Base-by-base conservation (phyloP, 2,113 vertebrate genomes). In the Gopherus evgoodei region DNA sequence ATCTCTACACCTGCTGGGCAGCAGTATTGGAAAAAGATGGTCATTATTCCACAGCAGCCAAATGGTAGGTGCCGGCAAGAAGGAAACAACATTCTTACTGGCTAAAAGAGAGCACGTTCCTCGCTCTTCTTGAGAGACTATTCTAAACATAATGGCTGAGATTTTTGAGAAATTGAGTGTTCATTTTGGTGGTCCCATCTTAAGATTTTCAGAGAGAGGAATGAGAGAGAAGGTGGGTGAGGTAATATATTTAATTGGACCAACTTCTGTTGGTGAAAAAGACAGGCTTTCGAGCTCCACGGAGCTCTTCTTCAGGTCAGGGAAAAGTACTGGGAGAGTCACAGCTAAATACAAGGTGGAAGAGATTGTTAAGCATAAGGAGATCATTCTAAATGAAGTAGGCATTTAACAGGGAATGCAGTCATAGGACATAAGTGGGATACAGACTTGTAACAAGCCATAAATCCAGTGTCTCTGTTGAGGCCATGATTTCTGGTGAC, bases 41-140 rank as follows among this genome's bases (percentile, higher is more conserved):
- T 4, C 99, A 99, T 94, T 99, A 99, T 56, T 98, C 99, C 11
- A 97, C 99, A 24, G 99, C 99, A 0, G 99, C 99, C 53, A 99
- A 99, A 96, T 99, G 99, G 99, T 99, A 96, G 96, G 97, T 93
- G 79, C 19, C 11, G 7, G 81, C 59, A 50, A 27, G 65, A 72
- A 49, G 47, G 24, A 7, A 6, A 11, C 2, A 44, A 11, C 65
- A 25, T 24, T 2, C 95, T 89, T 76, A 65, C 31, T 83, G 59
- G 47, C 83, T 69, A 38, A 38, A 95, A 57, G 9, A 31, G n/a
- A 80, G 76, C 52, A 27, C 4, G 24, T 76, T 90, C 3, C 86
- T 92, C 31, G 44, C 4, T 89, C 80, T 92, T 16, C 59, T 13
- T 52, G 49, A 29, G 42, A 81, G 47, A 24, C 38, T 81, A 54